Conservation (phyloP, 2,113 vertebrate genomes). For the Tychaedon coryphoeus region DNA sequence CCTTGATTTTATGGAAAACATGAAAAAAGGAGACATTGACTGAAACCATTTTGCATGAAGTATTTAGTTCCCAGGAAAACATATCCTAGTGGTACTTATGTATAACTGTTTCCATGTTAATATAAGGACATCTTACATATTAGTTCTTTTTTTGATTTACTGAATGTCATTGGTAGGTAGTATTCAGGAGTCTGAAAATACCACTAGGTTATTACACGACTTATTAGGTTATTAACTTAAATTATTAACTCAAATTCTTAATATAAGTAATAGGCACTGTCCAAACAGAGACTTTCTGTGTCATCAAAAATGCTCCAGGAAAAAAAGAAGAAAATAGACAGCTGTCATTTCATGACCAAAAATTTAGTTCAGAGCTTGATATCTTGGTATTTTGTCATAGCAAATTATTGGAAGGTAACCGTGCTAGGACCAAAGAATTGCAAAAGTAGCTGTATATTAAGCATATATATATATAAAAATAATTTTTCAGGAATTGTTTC, state of each 20-base stretch:
- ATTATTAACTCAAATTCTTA: neutral
- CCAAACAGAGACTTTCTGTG: neutral
- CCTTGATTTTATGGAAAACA: neutral
- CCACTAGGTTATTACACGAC: neutral
- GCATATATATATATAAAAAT: neutral
- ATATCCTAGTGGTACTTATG: neutral
- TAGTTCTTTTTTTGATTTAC: conserved; percentile 37
- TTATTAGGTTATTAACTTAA: neutral
- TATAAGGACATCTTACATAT: conserved; percentile 2
- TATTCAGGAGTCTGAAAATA: neutral
- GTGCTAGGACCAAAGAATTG: neutral
- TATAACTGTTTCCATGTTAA: conserved; percentile 42
- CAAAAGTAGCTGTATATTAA: neutral
- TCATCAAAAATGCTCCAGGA: neutral
- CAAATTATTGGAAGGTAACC: neutral
- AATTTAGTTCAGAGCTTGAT: neutral
- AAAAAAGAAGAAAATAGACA: neutral
- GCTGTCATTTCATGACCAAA: neutral
- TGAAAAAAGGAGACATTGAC: neutral
- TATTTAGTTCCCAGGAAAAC: neutral
- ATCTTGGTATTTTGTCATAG: neutral
- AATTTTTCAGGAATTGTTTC: neutral
- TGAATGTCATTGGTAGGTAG: conserved; percentile 33
- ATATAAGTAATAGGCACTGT: neutral
- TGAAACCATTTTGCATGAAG: neutral